These are phyloP conservation scores for Eristalis intricaria DNA, from an alignment of 2,888 invertebrate genomes.

Conservation along the genomic window DNA sequence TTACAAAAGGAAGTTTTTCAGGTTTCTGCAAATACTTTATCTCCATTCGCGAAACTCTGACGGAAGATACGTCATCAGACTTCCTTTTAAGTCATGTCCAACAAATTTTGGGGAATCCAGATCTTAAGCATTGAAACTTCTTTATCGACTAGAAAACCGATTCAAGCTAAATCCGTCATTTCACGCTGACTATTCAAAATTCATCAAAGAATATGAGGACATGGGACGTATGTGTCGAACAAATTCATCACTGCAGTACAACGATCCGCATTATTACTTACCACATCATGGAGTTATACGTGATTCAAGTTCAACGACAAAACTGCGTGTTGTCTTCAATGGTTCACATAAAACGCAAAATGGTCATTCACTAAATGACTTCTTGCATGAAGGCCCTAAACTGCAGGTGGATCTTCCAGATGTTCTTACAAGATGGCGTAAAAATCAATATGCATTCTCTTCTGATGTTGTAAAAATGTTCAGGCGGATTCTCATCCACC, in stretches of 20 bases:
- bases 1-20: too few species aligned
- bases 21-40: too few species aligned
- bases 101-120: too few species aligned
- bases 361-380: too few species aligned
- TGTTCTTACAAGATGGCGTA: not conserved
- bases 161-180: too few species aligned
- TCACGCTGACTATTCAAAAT: not conserved
- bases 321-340: not conserved
- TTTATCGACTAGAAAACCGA: too few species aligned
- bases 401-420: too few species aligned
- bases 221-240: constrained; percentile 6
- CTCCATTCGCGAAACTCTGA: constrained; percentile 7
- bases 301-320: not conserved
- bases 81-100: too few species aligned
- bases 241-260: not conserved
- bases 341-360: not conserved
- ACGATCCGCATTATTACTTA: not conserved
- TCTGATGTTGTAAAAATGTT: constrained; percentile 9
- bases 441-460: not conserved
- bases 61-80: not conserved
- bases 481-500: constrained; percentile 1
- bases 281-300: not conserved
- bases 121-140: too few species aligned
- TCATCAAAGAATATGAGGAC: not conserved
- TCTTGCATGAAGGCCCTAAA: too few species aligned